Conservation (phyloP, 2,888 invertebrate genomes). For the Epinotia bilunana region DNA sequence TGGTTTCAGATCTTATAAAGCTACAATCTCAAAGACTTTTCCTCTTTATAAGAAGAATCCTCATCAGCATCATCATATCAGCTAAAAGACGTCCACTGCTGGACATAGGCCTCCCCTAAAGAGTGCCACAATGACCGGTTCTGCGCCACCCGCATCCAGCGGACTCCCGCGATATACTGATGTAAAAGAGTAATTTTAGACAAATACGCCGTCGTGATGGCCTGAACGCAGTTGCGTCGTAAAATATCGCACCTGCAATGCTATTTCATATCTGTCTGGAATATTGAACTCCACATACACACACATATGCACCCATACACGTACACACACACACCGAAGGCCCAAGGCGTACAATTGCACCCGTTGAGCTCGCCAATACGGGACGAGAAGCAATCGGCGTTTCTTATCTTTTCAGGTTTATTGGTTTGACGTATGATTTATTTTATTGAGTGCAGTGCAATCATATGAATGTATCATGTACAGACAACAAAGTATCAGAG, state of each 20-base stretch:
- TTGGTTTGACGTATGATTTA: neutral
- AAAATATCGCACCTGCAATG: constrained; percentile 67
- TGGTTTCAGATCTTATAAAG: no score
- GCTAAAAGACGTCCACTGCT: no score
- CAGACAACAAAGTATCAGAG: no score
- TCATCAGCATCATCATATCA: no score
- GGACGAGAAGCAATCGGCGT: constrained; percentile 16
- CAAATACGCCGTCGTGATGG: constrained; percentile 41
- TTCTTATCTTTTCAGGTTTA: constrained; percentile 13
- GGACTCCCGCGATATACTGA: no score
- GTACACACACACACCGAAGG: neutral
- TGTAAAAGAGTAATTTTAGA: neutral
- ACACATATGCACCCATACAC: neutral
- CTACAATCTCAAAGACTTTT: no score
- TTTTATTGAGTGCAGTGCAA: constrained; percentile 1
- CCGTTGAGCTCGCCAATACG: neutral
- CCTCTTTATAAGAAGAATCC: no score
- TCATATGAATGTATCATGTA: neutral
- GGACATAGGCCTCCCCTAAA: no score
- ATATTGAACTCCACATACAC: constrained; percentile 51
- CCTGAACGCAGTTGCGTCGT: constrained; percentile 54
- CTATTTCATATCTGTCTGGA: constrained; percentile 55
- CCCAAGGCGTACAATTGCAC: constrained; percentile 3
- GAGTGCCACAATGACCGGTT: no score
- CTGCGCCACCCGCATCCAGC: no score